These are phyloP conservation scores for Ursus arctos DNA, from an alignment of 2,113 vertebrate species.

Conservation along the genomic window DNA sequence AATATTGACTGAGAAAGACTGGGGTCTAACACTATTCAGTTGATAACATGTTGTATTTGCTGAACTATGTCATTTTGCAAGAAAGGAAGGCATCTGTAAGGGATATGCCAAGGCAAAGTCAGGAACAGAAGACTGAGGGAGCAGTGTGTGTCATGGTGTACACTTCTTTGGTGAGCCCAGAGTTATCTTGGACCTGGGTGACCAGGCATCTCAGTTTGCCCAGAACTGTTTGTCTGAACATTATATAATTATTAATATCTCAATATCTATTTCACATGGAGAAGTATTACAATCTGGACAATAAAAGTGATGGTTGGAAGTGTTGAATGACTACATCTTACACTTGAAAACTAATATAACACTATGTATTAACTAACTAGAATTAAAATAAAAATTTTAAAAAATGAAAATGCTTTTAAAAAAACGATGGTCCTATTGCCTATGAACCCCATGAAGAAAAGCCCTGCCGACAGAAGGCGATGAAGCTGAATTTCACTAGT, in stretches of 20 bases:
- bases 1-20: not conserved
- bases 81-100: not conserved
- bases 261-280: not conserved
- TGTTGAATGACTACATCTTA: not conserved
- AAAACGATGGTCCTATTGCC: not conserved
- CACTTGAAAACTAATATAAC: not conserved
- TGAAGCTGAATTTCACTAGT: not conserved
- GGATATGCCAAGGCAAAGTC: too few relatives aligned
- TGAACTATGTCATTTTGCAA: too few relatives aligned
- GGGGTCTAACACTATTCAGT: not conserved
- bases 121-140: not conserved
- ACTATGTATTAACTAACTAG: not conserved
- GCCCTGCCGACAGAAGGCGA: not conserved
- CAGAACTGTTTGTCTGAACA: not conserved
- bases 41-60: not conserved
- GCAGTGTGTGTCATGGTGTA: not conserved
- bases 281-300: not conserved
- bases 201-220: not conserved
- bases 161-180: not conserved
- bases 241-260: not conserved
- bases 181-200: not conserved
- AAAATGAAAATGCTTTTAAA: not conserved
- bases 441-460: not conserved
- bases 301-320: not conserved
- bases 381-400: not conserved